phyloP scores from a whole-genome alignment of 2,888 invertebrate genomes.

The Eulithis prunata region DNA sequence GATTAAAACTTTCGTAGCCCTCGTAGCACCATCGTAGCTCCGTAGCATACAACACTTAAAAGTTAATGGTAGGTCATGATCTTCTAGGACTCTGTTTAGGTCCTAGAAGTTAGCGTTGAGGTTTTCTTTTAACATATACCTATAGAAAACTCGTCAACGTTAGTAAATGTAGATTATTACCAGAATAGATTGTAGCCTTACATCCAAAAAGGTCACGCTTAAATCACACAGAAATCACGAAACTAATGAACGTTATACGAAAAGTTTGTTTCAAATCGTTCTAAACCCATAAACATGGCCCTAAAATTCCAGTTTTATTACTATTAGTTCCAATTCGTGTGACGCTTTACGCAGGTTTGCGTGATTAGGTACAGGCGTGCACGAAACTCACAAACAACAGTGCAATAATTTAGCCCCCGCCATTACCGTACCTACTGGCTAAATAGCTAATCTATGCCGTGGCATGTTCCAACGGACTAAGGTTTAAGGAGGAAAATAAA shows the following conservation, averaged over 20 bases:
- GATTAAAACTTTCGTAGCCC: not conserved
- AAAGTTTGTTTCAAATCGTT: constrained; percentile 38
- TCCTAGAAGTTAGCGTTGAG: no score
- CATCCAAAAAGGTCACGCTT: not conserved
- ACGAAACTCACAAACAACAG: constrained; percentile 59
- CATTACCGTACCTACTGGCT: constrained; percentile 7
- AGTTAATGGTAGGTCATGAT: not conserved
- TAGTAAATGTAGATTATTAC: no score
- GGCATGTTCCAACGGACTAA: constrained; percentile 46
- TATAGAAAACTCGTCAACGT: no score
- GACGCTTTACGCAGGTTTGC: constrained; percentile 54
- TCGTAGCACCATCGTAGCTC: not conserved
- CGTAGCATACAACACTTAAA: not conserved
- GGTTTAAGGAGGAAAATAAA: constrained; percentile 36
- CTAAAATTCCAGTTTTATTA: constrained; percentile 46
- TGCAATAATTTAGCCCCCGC: constrained; percentile 55
- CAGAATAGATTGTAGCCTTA: not conserved
- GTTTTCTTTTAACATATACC: no score
- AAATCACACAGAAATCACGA: constrained; percentile 2
- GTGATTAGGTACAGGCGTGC: constrained; percentile 54
- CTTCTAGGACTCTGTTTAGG: no score
- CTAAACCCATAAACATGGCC: constrained; percentile 36
- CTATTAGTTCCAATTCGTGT: constrained; percentile 45
- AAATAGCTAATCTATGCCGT: constrained; percentile 30
- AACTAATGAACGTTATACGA: constrained; percentile 11